These are phyloP conservation scores for Campoplex nolae DNA, from an alignment of 2,888 invertebrate species.

Conservation along the genomic window DNA sequence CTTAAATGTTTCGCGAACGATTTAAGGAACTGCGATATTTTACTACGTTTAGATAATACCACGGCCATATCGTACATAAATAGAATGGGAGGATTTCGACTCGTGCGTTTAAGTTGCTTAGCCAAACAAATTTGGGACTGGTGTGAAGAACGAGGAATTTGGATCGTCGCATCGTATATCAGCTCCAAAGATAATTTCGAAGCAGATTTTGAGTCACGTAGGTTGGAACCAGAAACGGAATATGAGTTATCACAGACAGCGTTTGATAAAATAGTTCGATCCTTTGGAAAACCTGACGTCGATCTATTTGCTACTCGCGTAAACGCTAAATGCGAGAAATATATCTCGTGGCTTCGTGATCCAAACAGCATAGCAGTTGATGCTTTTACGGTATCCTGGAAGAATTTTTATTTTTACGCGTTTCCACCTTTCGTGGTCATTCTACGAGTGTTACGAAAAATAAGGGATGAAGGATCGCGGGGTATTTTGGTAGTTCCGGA, in stretches of 20 bases:
- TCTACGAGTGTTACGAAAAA: constrained; percentile 40
- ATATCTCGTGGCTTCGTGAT: constrained; percentile 73
- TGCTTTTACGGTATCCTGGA: constrained; percentile 43
- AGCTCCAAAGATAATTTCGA: constrained; percentile 40
- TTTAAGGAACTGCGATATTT: constrained; percentile 41
- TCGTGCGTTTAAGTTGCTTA: too few relatives aligned
- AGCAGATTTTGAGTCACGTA: constrained; percentile 44
- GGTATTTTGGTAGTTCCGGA: constrained; percentile 54
- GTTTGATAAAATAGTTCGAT: constrained; percentile 17
- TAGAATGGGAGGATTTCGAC: too few relatives aligned
- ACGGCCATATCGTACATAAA: constrained; percentile 41
- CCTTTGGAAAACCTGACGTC: constrained; percentile 64
- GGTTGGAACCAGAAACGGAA: constrained; percentile 24
- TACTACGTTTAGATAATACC: constrained; percentile 65
- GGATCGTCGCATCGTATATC: constrained; percentile 49
- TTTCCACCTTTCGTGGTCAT: constrained; percentile 42
- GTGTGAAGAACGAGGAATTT: constrained; percentile 10
- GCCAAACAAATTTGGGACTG: too few relatives aligned
- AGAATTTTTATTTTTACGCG: constrained; percentile 27
- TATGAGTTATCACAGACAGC: constrained; percentile 12
- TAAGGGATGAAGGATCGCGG: constrained; percentile 46
- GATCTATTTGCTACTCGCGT: constrained; percentile 72
- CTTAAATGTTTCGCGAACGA: constrained; percentile 65
- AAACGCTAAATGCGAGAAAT: constrained; percentile 73
- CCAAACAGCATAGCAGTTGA: constrained; percentile 63